phyloP scores from a whole-genome alignment of 2,113 vertebrate species.

The Lates calcarifer region DNA sequence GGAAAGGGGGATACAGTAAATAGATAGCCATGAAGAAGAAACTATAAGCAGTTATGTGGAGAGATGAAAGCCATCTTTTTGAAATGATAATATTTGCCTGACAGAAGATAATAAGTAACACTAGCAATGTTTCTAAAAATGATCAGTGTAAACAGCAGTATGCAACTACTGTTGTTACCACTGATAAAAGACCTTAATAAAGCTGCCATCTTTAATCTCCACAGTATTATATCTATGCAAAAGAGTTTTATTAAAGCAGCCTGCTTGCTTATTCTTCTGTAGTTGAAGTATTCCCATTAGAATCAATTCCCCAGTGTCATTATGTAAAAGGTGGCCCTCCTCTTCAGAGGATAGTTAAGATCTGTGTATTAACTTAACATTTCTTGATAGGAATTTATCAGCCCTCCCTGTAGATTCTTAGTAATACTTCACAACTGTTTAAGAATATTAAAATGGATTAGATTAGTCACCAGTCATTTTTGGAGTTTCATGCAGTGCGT shows the following conservation, averaged over 20 bases:
- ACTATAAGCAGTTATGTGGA: constrained; percentile 4
- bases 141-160: constrained; percentile 29
- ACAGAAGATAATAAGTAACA: constrained; percentile 16
- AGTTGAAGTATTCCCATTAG: constrained; percentile 37
- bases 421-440: not conserved
- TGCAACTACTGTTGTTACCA: constrained; percentile 21
- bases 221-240: constrained; percentile 18
- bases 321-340: constrained; percentile 18
- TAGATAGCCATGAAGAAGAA: constrained; percentile 6
- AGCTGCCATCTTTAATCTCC: constrained; percentile 50
- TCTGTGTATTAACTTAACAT: not conserved
- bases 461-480: constrained; percentile 13
- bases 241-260: constrained; percentile 40
- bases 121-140: constrained; percentile 38
- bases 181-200: constrained; percentile 41
- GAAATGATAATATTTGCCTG: constrained; percentile 35
- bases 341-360: constrained; percentile 18
- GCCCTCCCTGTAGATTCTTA: not conserved
- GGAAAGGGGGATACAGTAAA: not conserved
- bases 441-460: not conserved
- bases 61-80: constrained; percentile 35
- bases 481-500: not conserved
- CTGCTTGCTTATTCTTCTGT: constrained; percentile 39
- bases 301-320: constrained; percentile 43
- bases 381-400: not conserved